phyloP scores from a whole-genome alignment of 2,113 vertebrate species.

The Scatophagus argus region DNA sequence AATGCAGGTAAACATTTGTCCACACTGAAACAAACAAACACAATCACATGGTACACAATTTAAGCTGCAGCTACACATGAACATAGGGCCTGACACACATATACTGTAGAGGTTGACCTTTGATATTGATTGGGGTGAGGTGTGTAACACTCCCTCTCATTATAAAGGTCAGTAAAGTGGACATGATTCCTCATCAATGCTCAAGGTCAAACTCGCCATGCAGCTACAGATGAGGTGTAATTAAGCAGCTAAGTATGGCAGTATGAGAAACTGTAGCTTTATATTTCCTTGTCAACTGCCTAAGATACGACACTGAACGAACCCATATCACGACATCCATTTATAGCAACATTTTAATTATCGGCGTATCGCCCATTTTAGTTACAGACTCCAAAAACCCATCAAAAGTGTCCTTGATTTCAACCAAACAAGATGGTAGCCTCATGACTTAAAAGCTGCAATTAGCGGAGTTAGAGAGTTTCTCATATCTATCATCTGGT shows the following conservation, averaged over 20 bases:
- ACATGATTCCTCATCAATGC: slow-evolving; percentile 41
- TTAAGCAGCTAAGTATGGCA: slow-evolving; percentile 12
- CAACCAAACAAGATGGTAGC: not conserved
- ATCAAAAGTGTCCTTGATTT: slow-evolving; percentile 30
- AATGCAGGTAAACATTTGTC: slow-evolving; percentile 5
- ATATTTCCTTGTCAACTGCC: not conserved
- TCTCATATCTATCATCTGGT: not conserved
- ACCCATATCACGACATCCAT: slow-evolving; percentile 13
- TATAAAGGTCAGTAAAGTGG: slow-evolving; percentile 34
- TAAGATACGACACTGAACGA: not conserved
- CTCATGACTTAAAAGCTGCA: not conserved
- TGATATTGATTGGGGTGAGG: slow-evolving; percentile 46
- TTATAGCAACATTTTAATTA: slow-evolving; percentile 11
- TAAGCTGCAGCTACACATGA: slow-evolving; percentile 9
- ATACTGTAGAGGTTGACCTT: slow-evolving; percentile 18
- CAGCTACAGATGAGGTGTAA: slow-evolving; percentile 21
- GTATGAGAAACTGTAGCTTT: not conserved
- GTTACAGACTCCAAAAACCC: slow-evolving; percentile 10
- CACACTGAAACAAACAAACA: not conserved
- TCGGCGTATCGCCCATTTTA: not conserved
- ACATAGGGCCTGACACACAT: not conserved
- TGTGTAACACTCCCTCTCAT: slow-evolving; percentile 29
- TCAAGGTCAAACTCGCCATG: slow-evolving; percentile 48
- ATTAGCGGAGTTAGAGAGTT: slow-evolving; percentile 3
- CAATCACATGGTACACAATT: not conserved